These are phyloP conservation scores for Hapalemur alaotrensis DNA, from an alignment of 2,797 vertebrate genomes.

Conservation along the genomic window DNA sequence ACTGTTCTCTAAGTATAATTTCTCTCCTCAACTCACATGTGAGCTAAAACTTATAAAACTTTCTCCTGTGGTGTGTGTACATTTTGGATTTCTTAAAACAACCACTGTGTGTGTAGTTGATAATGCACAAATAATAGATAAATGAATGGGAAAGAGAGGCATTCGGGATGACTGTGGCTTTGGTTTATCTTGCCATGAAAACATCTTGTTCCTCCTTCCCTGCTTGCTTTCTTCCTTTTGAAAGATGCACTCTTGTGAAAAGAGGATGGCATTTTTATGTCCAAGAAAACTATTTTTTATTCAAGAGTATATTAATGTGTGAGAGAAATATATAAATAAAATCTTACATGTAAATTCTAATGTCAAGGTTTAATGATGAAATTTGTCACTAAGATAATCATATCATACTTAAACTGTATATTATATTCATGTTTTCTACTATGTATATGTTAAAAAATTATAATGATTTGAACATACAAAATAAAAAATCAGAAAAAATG, in stretches of 20 bases:
- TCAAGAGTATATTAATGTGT: background rate
- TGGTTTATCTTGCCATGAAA: background rate
- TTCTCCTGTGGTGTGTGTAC: background rate
- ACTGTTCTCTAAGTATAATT: background rate
- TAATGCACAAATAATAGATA: background rate
- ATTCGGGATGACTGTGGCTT: background rate
- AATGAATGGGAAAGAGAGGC: background rate
- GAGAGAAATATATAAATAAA: conserved; percentile 16
- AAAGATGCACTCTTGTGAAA: background rate
- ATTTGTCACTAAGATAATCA: background rate
- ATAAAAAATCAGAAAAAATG: background rate
- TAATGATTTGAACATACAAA: background rate
- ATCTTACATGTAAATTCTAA: background rate
- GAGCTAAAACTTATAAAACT: background rate
- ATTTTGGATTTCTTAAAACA: background rate
- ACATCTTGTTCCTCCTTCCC: background rate
- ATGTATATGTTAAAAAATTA: background rate
- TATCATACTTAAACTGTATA: background rate
- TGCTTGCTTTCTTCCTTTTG: background rate
- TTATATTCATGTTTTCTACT: background rate
- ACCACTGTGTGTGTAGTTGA: background rate
- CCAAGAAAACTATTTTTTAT: background rate
- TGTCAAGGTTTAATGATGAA: background rate
- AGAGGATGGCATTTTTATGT: background rate
- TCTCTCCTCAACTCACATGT: background rate